Conservation (phyloP, 2,888 invertebrate species). For the Netelia virgata region DNA sequence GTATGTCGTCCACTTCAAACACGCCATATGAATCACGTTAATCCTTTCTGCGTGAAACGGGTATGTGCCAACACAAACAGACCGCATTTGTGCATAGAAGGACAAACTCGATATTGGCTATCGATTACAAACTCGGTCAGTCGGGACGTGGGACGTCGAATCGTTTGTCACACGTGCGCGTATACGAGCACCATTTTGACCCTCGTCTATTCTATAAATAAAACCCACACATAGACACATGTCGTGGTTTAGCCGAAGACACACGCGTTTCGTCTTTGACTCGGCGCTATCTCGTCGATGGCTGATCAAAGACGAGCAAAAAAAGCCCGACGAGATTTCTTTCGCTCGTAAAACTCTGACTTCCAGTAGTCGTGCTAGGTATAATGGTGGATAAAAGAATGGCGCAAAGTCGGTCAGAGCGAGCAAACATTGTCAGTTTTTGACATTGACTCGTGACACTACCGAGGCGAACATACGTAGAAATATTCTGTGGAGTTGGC, state of each 20-base stretch:
- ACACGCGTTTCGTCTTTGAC: slow-evolving; percentile 1
- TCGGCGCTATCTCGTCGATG: background rate
- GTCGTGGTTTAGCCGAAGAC: slow-evolving; percentile 17
- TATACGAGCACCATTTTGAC: slow-evolving; percentile 56
- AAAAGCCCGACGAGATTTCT: background rate
- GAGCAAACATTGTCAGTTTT: slow-evolving; percentile 25
- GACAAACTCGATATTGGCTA: slow-evolving; percentile 65
- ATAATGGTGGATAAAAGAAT: slow-evolving; percentile 6
- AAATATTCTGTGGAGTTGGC: background rate
- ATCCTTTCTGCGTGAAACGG: slow-evolving; percentile 33
- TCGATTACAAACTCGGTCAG: slow-evolving; percentile 64
- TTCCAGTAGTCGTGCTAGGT: background rate
- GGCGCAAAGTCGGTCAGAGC: slow-evolving; percentile 13
- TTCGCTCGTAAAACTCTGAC: background rate
- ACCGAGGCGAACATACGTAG: background rate
- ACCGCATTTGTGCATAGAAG: slow-evolving; percentile 54
- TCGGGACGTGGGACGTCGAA: slow-evolving; percentile 49
- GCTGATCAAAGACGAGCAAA: background rate
- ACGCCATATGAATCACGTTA: slow-evolving; percentile 48
- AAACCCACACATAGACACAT: slow-evolving; percentile 17
- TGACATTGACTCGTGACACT: slow-evolving; percentile 17
- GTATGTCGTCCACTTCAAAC: slow-evolving; percentile 1
- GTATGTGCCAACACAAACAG: slow-evolving; percentile 18
- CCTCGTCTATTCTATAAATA: slow-evolving; percentile 64
- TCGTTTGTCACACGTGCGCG: slow-evolving; percentile 24